These are phyloP conservation scores for Venustoraphidia nigricollis DNA, from an alignment of 2,888 invertebrate genomes.

Conservation along the genomic window DNA sequence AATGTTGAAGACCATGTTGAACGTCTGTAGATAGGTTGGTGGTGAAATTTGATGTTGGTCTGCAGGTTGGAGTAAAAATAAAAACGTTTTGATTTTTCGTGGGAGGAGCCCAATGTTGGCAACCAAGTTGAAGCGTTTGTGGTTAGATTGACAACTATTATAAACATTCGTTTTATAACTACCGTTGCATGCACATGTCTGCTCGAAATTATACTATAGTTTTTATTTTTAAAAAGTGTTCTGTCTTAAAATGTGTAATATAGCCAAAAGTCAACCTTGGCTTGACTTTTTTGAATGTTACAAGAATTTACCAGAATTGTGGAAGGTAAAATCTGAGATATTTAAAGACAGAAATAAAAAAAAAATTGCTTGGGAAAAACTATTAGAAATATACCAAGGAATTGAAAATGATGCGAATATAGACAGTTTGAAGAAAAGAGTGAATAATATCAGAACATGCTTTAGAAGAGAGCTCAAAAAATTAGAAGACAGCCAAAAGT, in stretches of 20 bases:
- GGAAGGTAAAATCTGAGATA: neutral
- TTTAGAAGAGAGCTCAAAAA: slow-evolving; percentile 6
- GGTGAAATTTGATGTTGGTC: too few relatives aligned
- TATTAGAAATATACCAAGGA: slow-evolving; percentile 3
- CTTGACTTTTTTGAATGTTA: neutral
- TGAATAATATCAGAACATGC: slow-evolving; percentile 3
- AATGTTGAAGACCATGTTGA: too few relatives aligned
- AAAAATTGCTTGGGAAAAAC: slow-evolving; percentile 4
- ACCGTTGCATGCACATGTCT: too few relatives aligned
- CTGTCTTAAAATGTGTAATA: neutral
- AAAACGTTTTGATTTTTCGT: too few relatives aligned
- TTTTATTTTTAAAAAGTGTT: too few relatives aligned
- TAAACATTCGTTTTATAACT: too few relatives aligned
- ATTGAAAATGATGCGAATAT: slow-evolving; percentile 6
- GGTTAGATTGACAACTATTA: too few relatives aligned
- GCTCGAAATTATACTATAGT: too few relatives aligned
- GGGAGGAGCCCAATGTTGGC: too few relatives aligned
- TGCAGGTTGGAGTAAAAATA: too few relatives aligned
- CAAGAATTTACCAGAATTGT: neutral
- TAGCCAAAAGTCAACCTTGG: neutral
- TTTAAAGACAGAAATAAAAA: slow-evolving; percentile 1
- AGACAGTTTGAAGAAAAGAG: slow-evolving; percentile 5
- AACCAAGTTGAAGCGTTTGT: too few relatives aligned
- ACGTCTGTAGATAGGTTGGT: too few relatives aligned
- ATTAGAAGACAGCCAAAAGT: slow-evolving; percentile 5